These are phyloP conservation scores for Argyrosomus regius DNA, from an alignment of 2,797 vertebrate species.

Conservation along the genomic window DNA sequence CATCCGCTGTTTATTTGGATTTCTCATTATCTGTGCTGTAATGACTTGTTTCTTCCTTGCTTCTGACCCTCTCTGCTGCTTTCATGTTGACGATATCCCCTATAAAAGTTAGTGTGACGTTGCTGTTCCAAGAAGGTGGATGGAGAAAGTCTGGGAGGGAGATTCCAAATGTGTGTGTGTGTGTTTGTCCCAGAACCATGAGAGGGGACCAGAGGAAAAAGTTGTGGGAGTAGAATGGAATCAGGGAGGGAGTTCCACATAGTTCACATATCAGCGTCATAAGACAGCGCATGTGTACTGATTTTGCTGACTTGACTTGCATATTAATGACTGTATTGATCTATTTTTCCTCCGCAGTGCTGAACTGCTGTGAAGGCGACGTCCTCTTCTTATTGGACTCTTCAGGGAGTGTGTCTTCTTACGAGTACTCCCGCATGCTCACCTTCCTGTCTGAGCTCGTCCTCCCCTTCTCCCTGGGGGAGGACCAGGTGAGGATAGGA, in stretches of 20 bases:
- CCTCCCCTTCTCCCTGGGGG: conserved; percentile 88
- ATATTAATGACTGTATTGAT: not conserved
- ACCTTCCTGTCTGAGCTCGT: conserved; percentile 92
- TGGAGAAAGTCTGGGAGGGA: conserved; percentile 33
- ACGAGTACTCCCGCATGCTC: conserved; percentile 92
- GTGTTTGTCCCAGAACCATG: conserved; percentile 28
- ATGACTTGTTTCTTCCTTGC: conserved; percentile 34
- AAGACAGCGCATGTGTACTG: not conserved
- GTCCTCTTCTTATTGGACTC: conserved; percentile 95
- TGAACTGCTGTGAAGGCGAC: conserved; percentile 90
- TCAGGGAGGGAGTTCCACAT: conserved; percentile 11
- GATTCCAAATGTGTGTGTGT: conserved; percentile 43
- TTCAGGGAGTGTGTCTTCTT: conserved; percentile 93
- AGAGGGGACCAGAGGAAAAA: conserved; percentile 51
- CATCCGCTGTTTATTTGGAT: conserved; percentile 55
- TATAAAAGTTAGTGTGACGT: conserved; percentile 49
- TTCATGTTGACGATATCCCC: conserved; percentile 49
- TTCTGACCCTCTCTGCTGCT: conserved; percentile 34
- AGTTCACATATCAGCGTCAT: not conserved
- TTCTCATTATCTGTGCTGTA: conserved; percentile 44
- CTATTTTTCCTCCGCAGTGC: conserved; percentile 68
- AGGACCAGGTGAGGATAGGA: conserved; percentile 89
- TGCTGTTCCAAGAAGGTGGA: conserved; percentile 59
- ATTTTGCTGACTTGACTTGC: not conserved
- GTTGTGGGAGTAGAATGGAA: conserved; percentile 40